A percentile compares a stretch with the other conserved stretches of the same genome.
These are phyloP conservation scores for Ectropis grisescens DNA, from an alignment of 1,140 invertebrate species.

Conservation along the genomic window DNA sequence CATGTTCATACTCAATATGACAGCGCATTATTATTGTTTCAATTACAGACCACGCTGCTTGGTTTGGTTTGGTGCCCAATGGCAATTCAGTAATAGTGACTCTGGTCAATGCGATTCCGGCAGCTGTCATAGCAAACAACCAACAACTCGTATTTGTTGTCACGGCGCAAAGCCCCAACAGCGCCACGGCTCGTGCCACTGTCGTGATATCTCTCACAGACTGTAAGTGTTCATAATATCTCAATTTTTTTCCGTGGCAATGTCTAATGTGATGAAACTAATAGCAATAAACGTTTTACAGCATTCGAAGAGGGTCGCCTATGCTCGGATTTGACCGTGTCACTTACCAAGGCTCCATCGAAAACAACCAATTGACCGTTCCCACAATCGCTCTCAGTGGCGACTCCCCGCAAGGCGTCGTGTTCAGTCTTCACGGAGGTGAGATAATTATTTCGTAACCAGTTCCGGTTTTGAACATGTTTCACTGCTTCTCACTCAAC, in stretches of 20 bases:
- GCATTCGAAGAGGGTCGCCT: too few relatives aligned
- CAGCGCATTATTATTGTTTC: too few relatives aligned
- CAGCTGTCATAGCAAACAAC: slow-evolving; percentile 17
- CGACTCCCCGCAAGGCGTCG: slow-evolving; percentile 13
- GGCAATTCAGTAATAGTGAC: slow-evolving; percentile 10
- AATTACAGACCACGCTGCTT: slow-evolving; percentile 20
- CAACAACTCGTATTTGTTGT: slow-evolving; percentile 16
- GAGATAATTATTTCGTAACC: too few relatives aligned
- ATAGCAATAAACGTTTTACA: too few relatives aligned
- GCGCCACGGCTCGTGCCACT: slow-evolving; percentile 6
- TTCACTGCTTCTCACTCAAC: too few relatives aligned
- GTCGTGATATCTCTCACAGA: slow-evolving; percentile 13
- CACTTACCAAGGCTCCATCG: slow-evolving; percentile 19
- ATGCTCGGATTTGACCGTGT: slow-evolving; percentile 19
- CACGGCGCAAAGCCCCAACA: slow-evolving; percentile 7
- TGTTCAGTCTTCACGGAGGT: slow-evolving; percentile 21
- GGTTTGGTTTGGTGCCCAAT: slow-evolving; percentile 11
- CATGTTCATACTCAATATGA: too few relatives aligned
- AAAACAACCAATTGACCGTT: slow-evolving; percentile 8
- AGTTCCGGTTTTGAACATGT: too few relatives aligned
- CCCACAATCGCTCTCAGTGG: slow-evolving; percentile 14
- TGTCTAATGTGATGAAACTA: too few relatives aligned
- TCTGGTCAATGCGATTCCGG: slow-evolving; percentile 7
- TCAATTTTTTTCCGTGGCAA: too few relatives aligned
- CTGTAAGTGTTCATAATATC: slow-evolving; percentile 11